phyloP scores from a whole-genome alignment of 2,113 vertebrate genomes.

The Lepidothrix coronata region DNA sequence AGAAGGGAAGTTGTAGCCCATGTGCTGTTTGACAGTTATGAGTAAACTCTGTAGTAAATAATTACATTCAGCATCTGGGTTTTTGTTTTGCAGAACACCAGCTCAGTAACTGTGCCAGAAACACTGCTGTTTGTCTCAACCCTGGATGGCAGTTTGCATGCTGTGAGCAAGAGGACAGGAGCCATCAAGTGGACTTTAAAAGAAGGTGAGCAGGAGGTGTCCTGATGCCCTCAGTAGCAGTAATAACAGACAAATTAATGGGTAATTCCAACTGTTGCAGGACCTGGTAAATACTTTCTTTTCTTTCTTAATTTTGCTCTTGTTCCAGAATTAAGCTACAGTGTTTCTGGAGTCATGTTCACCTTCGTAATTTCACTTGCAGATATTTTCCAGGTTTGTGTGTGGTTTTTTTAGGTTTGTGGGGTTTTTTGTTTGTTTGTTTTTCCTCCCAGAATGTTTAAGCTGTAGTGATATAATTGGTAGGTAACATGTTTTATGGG shows the following conservation, averaged over 20 bases:
- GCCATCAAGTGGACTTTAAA: conserved; percentile 98
- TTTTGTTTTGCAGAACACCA: conserved; percentile 75
- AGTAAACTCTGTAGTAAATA: background rate
- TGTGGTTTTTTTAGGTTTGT: background rate
- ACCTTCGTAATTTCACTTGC: background rate
- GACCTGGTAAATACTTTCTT: background rate
- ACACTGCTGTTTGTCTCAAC: conserved; percentile 95
- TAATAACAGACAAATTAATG: background rate
- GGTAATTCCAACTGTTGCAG: background rate
- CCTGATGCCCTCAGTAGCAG: background rate
- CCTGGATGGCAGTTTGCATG: conserved; percentile 93
- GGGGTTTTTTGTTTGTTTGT: background rate
- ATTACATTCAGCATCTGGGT: background rate
- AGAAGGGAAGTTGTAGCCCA: background rate
- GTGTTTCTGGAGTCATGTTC: background rate
- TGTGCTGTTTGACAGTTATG: background rate
- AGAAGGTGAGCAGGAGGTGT: conserved; percentile 83
- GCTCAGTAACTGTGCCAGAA: conserved; percentile 90
- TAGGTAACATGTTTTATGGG: background rate
- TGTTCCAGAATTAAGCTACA: background rate
- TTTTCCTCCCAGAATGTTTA: background rate
- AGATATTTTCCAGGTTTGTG: background rate
- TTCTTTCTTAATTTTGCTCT: background rate
- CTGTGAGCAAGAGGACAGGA: conserved; percentile 94
- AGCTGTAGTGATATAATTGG: background rate